Base-by-base conservation (phyloP, 2,888 invertebrate species). In the Axea sp. region DNA sequence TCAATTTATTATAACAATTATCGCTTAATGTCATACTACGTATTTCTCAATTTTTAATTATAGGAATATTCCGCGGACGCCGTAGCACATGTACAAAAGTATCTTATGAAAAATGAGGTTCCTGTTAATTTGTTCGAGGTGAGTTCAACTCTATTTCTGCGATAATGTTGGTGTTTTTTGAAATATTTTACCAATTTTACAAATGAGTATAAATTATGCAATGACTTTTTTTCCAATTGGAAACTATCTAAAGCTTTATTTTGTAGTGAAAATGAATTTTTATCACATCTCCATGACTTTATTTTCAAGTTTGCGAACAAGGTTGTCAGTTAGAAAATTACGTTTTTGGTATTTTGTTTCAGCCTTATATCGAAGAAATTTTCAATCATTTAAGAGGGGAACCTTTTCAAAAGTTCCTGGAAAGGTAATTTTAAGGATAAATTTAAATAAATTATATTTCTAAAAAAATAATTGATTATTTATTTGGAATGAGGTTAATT, bases 321-420 rank as follows among this genome's bases (percentile, higher is more conserved):
- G 12, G 35, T 24, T 4, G 2, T 1, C 5, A 35, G 33, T 22
- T 51, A 37, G 24, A 22, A 33, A 43, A 11, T 76, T 80, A n/a
- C n/a, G n/a, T n/a, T n/a, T n/a, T n/a, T n/a, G n/a, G n/a, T n/a
- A n/a, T n/a, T 55, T 77, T 39, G 57, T 94, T 94, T 80, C 91
- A 99, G 97, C 98, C 98, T 84, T 99, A 99, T 90, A 98, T 99
- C 90, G 97, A 98, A 90, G 99, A 99, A 92, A 99, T 99, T 88
- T 98, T 98, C 90, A 96, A 95, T 89, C 96, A 97, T 88, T 92
- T 99, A 88, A 92, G 98, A 88, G 98, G 96, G 78, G 96, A 97
- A 88, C 96, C 99, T 78, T 99, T 99, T 90, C 96, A 95, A 90
- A 95, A 94, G 90, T 99, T 98, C 91, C 92, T 99, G 90, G 98